phyloP scores from a whole-genome alignment of 2,888 invertebrate species.

The Drosophila nr. perissopoda region DNA sequence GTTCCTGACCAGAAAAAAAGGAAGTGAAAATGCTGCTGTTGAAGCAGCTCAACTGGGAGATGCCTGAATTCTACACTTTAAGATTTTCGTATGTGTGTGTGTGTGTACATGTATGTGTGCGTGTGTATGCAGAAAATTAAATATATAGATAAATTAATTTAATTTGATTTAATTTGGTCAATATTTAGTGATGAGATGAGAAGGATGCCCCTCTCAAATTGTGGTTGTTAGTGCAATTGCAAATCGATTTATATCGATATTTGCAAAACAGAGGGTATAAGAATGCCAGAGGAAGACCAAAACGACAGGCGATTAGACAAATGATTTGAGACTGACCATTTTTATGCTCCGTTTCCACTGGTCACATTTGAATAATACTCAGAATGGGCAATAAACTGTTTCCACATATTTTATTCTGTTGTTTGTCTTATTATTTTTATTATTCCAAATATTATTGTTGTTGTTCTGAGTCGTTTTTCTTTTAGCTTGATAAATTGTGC shows the following conservation, averaged over 20 bases:
- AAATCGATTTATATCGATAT: not conserved
- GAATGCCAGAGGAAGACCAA: not conserved
- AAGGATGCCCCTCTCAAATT: not conserved
- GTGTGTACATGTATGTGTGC: not conserved
- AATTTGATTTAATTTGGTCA: not conserved
- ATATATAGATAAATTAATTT: not conserved
- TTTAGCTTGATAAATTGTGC: conserved; percentile 48
- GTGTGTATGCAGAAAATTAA: not conserved
- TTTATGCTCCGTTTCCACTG: conserved; percentile 25
- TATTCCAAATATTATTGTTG: conserved; percentile 13
- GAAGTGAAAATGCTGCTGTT: not conserved
- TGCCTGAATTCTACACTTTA: not conserved
- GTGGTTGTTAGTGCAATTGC: not conserved
- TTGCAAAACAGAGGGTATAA: not conserved
- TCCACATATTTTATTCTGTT: not conserved
- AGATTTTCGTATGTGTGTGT: not conserved
- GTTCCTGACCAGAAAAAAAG: not conserved
- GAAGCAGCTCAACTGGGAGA: not conserved
- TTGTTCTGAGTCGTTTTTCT: conserved; percentile 1
- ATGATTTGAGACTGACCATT: conserved; percentile 55
- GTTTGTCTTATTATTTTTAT: conserved; percentile 24
- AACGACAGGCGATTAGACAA: conserved; percentile 39
- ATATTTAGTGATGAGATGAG: not conserved
- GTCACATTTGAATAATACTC: conserved; percentile 47
- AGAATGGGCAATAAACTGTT: conserved; percentile 1